A percentile compares a stretch with the other conserved stretches of the same genome.
Conservation (phyloP, 2,113 vertebrate species). For the Heterotilapia buettikoferi region DNA sequence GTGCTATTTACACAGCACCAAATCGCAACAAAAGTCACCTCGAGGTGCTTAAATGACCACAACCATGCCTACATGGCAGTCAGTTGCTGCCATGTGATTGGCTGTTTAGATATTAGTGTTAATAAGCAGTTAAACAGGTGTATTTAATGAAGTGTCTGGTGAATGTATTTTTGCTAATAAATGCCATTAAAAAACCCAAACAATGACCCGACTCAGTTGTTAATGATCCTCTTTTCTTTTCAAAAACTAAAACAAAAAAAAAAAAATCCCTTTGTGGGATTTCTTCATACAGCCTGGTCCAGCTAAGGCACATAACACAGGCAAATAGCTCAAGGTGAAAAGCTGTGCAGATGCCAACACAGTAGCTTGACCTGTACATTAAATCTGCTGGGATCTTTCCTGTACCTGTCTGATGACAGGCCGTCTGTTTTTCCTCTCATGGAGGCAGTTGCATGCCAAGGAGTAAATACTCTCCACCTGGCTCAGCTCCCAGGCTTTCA, state of each 20-base stretch:
- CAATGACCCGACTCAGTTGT: neutral
- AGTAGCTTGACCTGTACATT: neutral
- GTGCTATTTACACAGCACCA: neutral
- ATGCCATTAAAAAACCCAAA: neutral
- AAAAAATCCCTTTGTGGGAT: neutral
- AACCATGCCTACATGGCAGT: neutral
- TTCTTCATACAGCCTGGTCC: neutral
- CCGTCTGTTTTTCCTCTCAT: conserved; percentile 84
- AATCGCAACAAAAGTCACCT: neutral
- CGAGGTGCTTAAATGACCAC: neutral
- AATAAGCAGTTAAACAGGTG: neutral
- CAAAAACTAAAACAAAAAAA: neutral
- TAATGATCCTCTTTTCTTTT: neutral
- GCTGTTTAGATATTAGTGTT: neutral
- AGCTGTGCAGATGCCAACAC: neutral
- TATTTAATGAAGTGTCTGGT: neutral
- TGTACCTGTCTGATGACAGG: conserved; percentile 81
- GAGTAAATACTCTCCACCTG: conserved; percentile 78
- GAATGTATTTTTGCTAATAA: neutral
- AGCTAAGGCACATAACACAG: neutral
- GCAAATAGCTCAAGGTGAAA: neutral
- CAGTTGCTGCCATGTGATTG: neutral
- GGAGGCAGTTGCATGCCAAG: conserved; percentile 80
- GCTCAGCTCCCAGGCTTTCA: conserved; percentile 72
- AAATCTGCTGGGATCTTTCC: neutral